Percentiles rank a stretch among this genome's conserved stretches.
phyloP scores from a whole-genome alignment of 2,113 vertebrate species.

The Microcebus murinus region DNA sequence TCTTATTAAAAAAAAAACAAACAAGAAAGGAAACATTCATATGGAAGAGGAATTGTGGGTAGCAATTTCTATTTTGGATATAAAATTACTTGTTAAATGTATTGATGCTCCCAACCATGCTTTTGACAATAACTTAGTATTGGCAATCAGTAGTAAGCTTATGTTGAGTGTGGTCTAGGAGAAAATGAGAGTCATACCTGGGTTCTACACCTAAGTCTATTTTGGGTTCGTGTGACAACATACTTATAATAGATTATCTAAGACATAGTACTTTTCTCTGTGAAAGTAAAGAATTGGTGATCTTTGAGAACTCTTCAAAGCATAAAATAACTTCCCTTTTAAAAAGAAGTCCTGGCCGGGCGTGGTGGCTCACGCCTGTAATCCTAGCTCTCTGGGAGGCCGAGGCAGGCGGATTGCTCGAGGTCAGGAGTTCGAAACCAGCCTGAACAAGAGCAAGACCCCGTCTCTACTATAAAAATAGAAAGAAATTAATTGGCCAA shows the following conservation, averaged over 20 bases:
- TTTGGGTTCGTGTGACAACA: neutral
- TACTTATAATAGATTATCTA: neutral
- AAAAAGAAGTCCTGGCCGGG: neutral
- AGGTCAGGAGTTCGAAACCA: too few species aligned
- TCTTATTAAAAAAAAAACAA: neutral
- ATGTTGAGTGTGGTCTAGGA: neutral
- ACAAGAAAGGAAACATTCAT: neutral
- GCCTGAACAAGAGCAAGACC: too few species aligned
- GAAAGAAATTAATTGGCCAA: too few species aligned
- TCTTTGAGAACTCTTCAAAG: constrained; percentile 4
- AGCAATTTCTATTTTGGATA: neutral
- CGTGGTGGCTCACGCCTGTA: too few species aligned
- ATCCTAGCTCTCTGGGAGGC: too few species aligned
- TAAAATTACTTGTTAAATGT: neutral
- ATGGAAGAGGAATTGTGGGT: neutral
- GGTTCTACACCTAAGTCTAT: neutral
- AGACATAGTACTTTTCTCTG: neutral
- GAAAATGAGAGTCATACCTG: neutral
- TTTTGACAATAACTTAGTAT: neutral
- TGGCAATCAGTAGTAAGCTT: neutral
- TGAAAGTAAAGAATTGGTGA: neutral
- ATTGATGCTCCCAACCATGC: neutral
- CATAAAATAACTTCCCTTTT: neutral
- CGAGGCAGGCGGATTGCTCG: too few species aligned
- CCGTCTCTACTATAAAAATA: too few species aligned